Percentiles rank a stretch among this genome's conserved stretches.
These are phyloP conservation scores for Melanaphis sacchari DNA, from an alignment of 1,140 invertebrate species.

Conservation along the genomic window DNA sequence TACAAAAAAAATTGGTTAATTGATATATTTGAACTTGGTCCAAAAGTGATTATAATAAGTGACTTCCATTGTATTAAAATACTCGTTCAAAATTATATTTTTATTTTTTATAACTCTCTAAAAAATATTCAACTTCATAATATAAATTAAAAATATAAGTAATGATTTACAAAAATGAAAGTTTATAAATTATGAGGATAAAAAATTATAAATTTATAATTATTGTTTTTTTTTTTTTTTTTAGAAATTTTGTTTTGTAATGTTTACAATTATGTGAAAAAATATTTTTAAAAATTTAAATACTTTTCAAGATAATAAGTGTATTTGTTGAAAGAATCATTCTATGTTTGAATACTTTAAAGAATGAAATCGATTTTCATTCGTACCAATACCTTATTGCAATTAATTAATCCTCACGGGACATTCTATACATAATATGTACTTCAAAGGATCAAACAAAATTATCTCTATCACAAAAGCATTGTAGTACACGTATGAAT, in stretches of 20 bases:
- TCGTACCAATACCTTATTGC: background rate
- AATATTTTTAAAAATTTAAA: background rate
- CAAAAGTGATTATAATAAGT: no score
- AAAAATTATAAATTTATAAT: no score
- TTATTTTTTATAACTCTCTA: no score
- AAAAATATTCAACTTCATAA: no score
- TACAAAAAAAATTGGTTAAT: no score
- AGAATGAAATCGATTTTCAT: background rate
- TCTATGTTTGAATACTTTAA: background rate
- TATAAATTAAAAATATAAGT: no score
- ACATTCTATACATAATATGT: background rate
- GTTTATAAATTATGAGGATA: no score
- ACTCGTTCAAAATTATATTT: no score
- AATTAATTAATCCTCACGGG: background rate
- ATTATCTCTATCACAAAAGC: conserved; percentile 9
- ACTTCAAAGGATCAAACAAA: conserved; percentile 30
- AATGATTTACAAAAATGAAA: no score
- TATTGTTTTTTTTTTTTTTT: no score
- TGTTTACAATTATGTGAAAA: background rate
- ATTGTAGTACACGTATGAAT: background rate
- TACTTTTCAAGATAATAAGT: background rate
- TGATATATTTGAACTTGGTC: no score
- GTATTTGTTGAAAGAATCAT: background rate
- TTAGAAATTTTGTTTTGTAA: background rate
- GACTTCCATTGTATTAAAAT: no score